Evolutionary conservation across 2,797 vertebrate genomes (phyloP), one percentile per base, ranked within the genome.

Genomic region (Fratercula arctica): DNA sequence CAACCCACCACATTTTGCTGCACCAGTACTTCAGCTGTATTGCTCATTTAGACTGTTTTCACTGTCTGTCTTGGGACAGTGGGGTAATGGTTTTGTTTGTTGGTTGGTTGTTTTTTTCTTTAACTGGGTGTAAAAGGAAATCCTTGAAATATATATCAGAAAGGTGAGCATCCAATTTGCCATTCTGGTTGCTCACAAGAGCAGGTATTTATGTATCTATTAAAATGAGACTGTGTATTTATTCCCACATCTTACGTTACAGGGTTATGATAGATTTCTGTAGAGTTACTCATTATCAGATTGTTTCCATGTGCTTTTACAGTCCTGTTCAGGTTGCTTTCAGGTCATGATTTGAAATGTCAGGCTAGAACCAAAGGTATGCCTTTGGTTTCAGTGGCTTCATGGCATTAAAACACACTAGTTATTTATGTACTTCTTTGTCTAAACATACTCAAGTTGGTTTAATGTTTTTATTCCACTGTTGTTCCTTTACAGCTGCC

Each of bases 401-500:
- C 23, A 2, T 78, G 76, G 46, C 29, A 37, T 78, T 88, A 73
- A 85, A 83, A 63, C 0, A 1, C 2, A 0, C 5, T 33, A 67
- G 9, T 61, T 61, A 68, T 13, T 63, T 87, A 41, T 85, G 13
- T 91, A 35, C 33, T 59, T 92, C 77, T 80, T 64, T 81, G 11
- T 41, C 31, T 91, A 46, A 84, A 86, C 8, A 26, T 50, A 28
- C 23, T 79, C 7, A 20, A 60, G 16, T 78, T 92, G 74, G 31
- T 90, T 51, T 91, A 46, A 83, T 4, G 0, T 85, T 95, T 93
- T 85, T 77, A 37, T 93, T 67, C 7, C 13, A 6, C 28, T 88
- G 9, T 96, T 90, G n/a, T 92, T 94, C 82, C 89, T 76, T 96
- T 96, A 84, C 97, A 99, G 99, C 98, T 99, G 66, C 99, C 99